Evolutionary conservation across 2,888 invertebrate species (phyloP).

Genomic region (Lampropteryx suffumata): DNA sequence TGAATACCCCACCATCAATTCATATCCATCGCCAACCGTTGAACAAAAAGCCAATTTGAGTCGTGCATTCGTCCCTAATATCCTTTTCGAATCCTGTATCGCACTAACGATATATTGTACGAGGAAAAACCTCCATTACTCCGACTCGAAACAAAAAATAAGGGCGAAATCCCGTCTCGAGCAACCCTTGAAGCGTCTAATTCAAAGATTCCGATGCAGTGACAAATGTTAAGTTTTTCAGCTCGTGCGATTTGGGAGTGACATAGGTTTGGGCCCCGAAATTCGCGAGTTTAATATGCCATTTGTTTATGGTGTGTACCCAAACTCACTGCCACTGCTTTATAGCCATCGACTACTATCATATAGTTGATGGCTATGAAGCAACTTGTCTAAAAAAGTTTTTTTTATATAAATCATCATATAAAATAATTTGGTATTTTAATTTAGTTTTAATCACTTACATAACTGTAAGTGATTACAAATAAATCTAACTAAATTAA

Average conservation of each 20-base stretch:
- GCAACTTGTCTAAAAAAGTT: too few relatives aligned
- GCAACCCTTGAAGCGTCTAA: conserved; percentile 66
- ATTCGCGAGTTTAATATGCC: conserved; percentile 19
- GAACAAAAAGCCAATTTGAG: conserved; percentile 23
- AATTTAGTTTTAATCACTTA: too few relatives aligned
- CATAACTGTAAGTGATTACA: too few relatives aligned
- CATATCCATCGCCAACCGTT: conserved; percentile 2
- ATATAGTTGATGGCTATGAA: too few relatives aligned
- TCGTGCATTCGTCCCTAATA: conserved; percentile 37
- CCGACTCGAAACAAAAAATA: conserved; percentile 61
- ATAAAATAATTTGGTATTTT: too few relatives aligned
- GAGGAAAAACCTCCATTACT: conserved; percentile 49
- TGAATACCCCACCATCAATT: conserved; percentile 1
- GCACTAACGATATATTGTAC: conserved; percentile 37
- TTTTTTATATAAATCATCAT: too few relatives aligned
- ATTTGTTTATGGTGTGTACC: too few relatives aligned
- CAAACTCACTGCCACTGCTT: too few relatives aligned
- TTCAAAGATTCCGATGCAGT: conserved; percentile 80
- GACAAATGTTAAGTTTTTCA: conserved; percentile 78
- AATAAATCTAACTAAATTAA: too few relatives aligned
- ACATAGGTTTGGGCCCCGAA: conserved; percentile 40
- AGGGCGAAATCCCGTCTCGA: conserved; percentile 56
- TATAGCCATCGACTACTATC: too few relatives aligned
- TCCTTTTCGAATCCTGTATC: conserved; percentile 36
- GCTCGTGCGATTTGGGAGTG: conserved; percentile 48